Base-by-base conservation (phyloP, 35 echinoderm and acorn worm genomes). In the Heliocidaris erythrogramma region DNA sequence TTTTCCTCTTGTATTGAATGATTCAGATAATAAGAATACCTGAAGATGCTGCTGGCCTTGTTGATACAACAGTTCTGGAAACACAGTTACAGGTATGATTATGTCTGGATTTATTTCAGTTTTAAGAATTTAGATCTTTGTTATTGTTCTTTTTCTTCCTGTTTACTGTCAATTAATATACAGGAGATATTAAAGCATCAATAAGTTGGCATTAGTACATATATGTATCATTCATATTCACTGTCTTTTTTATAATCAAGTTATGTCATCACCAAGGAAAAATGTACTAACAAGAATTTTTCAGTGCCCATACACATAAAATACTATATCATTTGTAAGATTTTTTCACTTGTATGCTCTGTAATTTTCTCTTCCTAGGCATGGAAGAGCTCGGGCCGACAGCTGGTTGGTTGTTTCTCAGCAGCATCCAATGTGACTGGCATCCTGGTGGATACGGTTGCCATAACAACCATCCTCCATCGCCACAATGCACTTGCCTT, bases 391-490 rank as follows among this genome's bases (percentile, higher is more conserved):
- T 94, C 94, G 78, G 95, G 94, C 5, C 94, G 94, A 48, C 96
- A 99, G 92, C 48, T 99, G 84, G 96, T 99, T 94, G 98, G 98
- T 78, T 99, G 98, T 95, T 99, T 99, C 88, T 96, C 96, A 48
- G 98, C 98, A 10, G 98, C 98, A 17, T 99, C 98, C 12, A 99
- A 99, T 94, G 94, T 99, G 13, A 99, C 98, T 85, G 98, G 98
- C 32, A 99, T 99, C 59, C 53, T 96, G 49, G 85, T 94, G 13
- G 96, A 99, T 95, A 96, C 95, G 16, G 89, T 96, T 29, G 88
- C 92, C 27, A 94, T 99, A 35, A 99, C 98, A 50, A 92, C 94
- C 21, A 93, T 96, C 49, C 93, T 99, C 30, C 98, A 99, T 94
- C 95, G 60, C 29, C 96, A 97, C 94, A 93, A 86, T 65, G 98